Evolutionary conservation across 2,888 invertebrate species (phyloP), one percentile per base, ranked within the genome.

Genomic region (Phlogophora meticulosa): DNA sequence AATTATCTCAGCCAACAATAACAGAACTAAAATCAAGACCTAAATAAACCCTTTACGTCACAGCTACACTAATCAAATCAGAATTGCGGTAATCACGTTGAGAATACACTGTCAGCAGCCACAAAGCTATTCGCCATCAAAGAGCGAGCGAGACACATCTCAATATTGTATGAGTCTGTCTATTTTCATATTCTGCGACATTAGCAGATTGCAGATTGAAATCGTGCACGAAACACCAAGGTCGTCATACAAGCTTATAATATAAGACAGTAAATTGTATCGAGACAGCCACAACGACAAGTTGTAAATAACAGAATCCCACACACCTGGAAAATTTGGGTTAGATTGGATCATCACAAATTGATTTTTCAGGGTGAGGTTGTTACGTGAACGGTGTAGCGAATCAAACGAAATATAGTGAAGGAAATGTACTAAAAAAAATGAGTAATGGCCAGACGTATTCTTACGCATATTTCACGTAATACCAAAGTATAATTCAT

Each of bases 131-230:
- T 49, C 51, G 32, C 32, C 32, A 3, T 66, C 52, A 72, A 66
- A 66, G 43, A 68, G 55, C 59, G 45, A 75, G 38, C 51, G 57
- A 76, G 48, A 61, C 56, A 56, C 24, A 78, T 57, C 64, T 67
- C 57, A 61, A 74, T 78, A 74, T 71, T 78, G 43, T 65, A 71
- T 62, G 58, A 56, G 51, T 32, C 42, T 53, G 58, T 76, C 64
- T 79, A 70, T 79, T 79, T 76, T 79, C 70, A 79, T 70, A 70
- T 65, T 70, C 67, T 60, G 64, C 62, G 72, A 76, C 76, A 72
- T 78, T 78, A 78, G 65, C 53, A 66, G 56, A 62, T 68, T 78
- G 62, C 61, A 70, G 66, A 78, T 64, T 69, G 63, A 58, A 59
- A 72, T 67, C 72, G 58, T 53, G 55, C 61, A 46, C 36, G 49